Conservation (phyloP, 30 jellyfish, hydroid and myxozoan genomes). For the Aurelia sp. region DNA sequence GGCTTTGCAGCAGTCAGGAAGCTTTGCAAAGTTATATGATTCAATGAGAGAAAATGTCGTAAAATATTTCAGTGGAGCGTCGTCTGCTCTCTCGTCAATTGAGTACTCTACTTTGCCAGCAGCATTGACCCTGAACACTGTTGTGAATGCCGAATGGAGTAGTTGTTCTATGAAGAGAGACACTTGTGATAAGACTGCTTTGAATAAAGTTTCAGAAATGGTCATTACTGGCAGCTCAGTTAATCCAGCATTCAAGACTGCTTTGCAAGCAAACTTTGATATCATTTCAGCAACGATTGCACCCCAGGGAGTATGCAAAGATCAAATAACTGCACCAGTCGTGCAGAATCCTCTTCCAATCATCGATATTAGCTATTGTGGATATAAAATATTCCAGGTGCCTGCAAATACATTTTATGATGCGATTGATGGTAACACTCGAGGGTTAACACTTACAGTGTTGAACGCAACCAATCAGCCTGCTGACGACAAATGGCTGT, state of each 20-base stretch:
- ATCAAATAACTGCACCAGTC: constrained; percentile 56
- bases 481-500: constrained; percentile 39
- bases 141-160: constrained; percentile 69
- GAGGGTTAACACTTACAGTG: constrained; percentile 59
- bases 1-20: background rate
- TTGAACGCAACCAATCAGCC: constrained; percentile 37
- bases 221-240: constrained; percentile 28
- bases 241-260: constrained; percentile 49
- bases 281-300: constrained; percentile 14
- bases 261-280: constrained; percentile 30
- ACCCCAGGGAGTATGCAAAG: constrained; percentile 72
- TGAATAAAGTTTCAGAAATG: constrained; percentile 17
- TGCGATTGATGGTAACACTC: constrained; percentile 78
- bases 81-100: constrained; percentile 39
- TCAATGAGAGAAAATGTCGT: constrained; percentile 47
- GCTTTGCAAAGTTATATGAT: constrained; percentile 37
- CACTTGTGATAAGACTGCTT: constrained; percentile 40
- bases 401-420: constrained; percentile 87
- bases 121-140: constrained; percentile 17
- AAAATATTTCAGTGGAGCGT: constrained; percentile 28
- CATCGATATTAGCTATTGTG: constrained; percentile 64
- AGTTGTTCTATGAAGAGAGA: constrained; percentile 63
- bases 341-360: constrained; percentile 73
- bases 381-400: constrained; percentile 47
- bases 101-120: constrained; percentile 36